Evolutionary conservation across 2,113 vertebrate genomes (phyloP), one percentile per base, ranked within the genome.

Genomic region (Loxodonta africana): DNA sequence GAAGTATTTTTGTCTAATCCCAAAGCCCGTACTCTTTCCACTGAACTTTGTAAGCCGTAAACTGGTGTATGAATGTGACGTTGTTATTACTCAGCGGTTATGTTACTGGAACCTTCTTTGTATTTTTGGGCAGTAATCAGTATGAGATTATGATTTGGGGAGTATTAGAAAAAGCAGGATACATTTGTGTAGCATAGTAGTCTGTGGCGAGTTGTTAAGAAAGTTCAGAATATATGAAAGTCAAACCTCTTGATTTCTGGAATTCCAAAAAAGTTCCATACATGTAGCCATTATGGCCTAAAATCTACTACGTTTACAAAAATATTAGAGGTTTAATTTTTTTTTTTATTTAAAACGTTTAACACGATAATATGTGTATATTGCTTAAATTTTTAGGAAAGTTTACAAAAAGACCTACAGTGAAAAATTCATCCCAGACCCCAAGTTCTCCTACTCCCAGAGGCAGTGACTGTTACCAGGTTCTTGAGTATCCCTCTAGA

Each of bases 221-320:
- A 96, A 84, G n/a, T 85, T 89, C 18, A 82, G 20, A 95, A 85
- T 95, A 81, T n/a, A 9, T 85, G 25, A 44, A 82, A 81, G 48
- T 88, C 73, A 81, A 41, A 23, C 17, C 37, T 89, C 46, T 83
- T 81, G 18, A 86, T 74, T 83, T 62, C 57, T 83, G 25, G 25
- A 94, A 41, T 84, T 88, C 33, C 25, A 84, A 62, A 91, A 86
- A 69, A 60, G 25, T 86, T 73, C 23, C 33, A 9, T 81, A 37
- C 28, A 2, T 82, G 25, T 69, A 77, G 77, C 2, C 8, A 1
- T 92, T 63, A 69, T 63, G 46, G 21, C 77, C 23, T 88, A 60
- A 48, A 92, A 69, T 60, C 44, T 76, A 74, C 6, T 6, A 53
- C 12, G 11, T 89, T 83, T 53, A 65, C 63, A 94, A 85, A 93